Evolutionary conservation across 2,888 invertebrate genomes (phyloP), one percentile per base, ranked within the genome.

Genomic region (Noctua fimbriata): DNA sequence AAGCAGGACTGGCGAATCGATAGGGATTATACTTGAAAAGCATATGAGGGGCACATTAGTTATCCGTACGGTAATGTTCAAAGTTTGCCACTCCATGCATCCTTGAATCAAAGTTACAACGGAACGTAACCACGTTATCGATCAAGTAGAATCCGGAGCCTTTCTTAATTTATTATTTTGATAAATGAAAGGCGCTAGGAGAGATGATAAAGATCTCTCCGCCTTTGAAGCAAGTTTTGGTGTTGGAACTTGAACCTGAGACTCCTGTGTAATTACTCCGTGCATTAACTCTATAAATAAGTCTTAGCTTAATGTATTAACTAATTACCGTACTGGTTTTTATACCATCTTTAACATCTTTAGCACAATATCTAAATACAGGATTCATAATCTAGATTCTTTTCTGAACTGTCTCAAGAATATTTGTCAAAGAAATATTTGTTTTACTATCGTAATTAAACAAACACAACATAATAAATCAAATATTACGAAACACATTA

Each of bases 111-210:
- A 88, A 87, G 70, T 87, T 85, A 47, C 55, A 41, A 44, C 47
- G 52, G 52, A 75, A 49, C n/a, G 36, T 66, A 69, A 70, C 70
- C 78, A 79, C 69, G 60, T 79, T 84, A 87, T 88, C 83, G 80
- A 88, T 87, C 76, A 82, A 81, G 69, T 70, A 66, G 69, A 76
- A 84, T 75, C 83, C 69, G 72, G 28, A 69, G 32, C 47, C 66
- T 82, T 84, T 79, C 87, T 78, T 87, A 86, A 88, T 86, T 89
- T 81, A 79, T 86, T 83, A 86, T 87, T 86, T 87, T 88, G 86
- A 84, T 89, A 75, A 89, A 89, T 83, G 84, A 69, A 87, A 79
- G 69, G 36, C 28, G 47, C 69, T 79, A 80, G 75, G 72, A 79
- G 41, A 65, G 28, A 77, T 77, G 89, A 88, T 88, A 83, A 67